phyloP scores from a whole-genome alignment of 1,140 invertebrate species.

The Micrasema minimum region DNA sequence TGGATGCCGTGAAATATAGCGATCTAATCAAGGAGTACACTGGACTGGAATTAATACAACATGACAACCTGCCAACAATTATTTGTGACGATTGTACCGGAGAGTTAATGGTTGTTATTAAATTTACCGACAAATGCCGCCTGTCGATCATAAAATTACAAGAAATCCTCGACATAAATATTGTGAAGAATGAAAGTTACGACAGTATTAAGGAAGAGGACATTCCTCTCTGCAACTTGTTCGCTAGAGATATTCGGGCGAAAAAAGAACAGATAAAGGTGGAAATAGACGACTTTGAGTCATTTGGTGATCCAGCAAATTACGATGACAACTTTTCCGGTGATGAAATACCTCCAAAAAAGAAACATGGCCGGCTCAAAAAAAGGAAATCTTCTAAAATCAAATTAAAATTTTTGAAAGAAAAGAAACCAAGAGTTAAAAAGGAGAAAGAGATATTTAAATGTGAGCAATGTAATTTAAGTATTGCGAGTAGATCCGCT shows the following conservation, averaged over 20 bases:
- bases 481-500: slow-evolving; percentile 14
- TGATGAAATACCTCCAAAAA: not conserved
- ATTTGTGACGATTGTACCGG: slow-evolving; percentile 32
- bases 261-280: not conserved
- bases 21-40: slow-evolving; percentile 41
- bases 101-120: slow-evolving; percentile 25
- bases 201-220: slow-evolving; percentile 19
- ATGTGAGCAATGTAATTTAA: slow-evolving; percentile 7
- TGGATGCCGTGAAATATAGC: no score
- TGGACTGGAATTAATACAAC: slow-evolving; percentile 23
- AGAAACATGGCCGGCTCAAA: not conserved
- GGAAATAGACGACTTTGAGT: not conserved
- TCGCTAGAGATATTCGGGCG: not conserved
- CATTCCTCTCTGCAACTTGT: not conserved
- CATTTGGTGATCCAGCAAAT: not conserved
- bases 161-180: slow-evolving; percentile 20
- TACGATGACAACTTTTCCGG: not conserved
- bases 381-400: not conserved
- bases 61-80: slow-evolving; percentile 24
- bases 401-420: not conserved
- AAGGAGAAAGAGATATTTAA: slow-evolving; percentile 6
- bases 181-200: not conserved
- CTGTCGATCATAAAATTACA: slow-evolving; percentile 29
- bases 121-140: slow-evolving; percentile 36
- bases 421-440: not conserved